phyloP scores from a whole-genome alignment of 2,113 vertebrate species.

The Hucho hucho region DNA sequence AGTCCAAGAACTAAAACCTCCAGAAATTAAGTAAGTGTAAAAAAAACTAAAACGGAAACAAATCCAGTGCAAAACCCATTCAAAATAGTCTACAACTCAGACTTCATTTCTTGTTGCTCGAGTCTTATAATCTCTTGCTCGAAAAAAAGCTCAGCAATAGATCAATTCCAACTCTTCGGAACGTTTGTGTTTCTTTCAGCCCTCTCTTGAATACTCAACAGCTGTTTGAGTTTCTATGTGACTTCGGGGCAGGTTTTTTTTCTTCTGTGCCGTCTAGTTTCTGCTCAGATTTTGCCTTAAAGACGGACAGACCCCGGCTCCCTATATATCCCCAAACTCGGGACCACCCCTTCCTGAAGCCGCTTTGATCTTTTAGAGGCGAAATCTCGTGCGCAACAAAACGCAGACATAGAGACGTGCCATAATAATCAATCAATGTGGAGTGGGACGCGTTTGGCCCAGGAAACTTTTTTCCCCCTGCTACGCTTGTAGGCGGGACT shows the following conservation, averaged over 20 bases:
- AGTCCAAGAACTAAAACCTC: conserved; percentile 21
- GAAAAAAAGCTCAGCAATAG: conserved; percentile 43
- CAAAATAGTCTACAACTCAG: conserved; percentile 48
- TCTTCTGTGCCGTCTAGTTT: conserved; percentile 41
- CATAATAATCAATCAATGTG: conserved; percentile 74
- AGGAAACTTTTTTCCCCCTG: conserved; percentile 23
- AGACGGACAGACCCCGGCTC: conserved; percentile 53
- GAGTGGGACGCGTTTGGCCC: conserved; percentile 47
- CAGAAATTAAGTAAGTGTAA: conserved; percentile 21
- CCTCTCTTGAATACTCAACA: conserved; percentile 30
- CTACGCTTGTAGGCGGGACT: conserved; percentile 31
- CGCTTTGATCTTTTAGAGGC: conserved; percentile 70
- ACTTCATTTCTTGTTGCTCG: neutral
- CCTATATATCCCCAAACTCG: conserved; percentile 61
- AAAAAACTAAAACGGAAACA: conserved; percentile 31
- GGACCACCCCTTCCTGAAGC: conserved; percentile 71
- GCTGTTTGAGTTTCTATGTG: conserved; percentile 46
- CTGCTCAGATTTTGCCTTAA: conserved; percentile 62
- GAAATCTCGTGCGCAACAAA: conserved; percentile 72
- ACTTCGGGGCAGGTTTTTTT: conserved; percentile 40
- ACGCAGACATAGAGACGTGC: conserved; percentile 69
- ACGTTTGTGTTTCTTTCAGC: conserved; percentile 17
- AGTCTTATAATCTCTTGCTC: conserved; percentile 8
- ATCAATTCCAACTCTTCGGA: conserved; percentile 51
- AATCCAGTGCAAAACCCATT: conserved; percentile 68